Percentiles rank a stretch among this genome's conserved stretches.
phyloP scores from a whole-genome alignment of 2,888 invertebrate species.

The Pollenia angustigena region DNA sequence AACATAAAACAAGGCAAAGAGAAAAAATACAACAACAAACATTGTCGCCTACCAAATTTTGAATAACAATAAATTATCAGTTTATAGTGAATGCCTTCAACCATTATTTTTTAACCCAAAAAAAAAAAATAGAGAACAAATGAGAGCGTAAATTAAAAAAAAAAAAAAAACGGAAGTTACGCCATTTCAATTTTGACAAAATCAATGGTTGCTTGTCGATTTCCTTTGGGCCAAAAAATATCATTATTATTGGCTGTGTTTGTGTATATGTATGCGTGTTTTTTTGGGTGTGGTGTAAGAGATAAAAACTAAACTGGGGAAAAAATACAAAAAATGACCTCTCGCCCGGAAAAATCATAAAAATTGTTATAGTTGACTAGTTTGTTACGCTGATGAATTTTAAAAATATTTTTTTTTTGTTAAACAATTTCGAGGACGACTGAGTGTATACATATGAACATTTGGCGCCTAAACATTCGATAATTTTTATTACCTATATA shows the following conservation, averaged over 20 bases:
- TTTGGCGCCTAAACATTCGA: slow-evolving; percentile 67
- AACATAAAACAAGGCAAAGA: slow-evolving; percentile 23
- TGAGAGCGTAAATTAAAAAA: slow-evolving; percentile 30
- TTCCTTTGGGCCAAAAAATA: slow-evolving; percentile 65
- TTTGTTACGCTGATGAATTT: slow-evolving; percentile 70
- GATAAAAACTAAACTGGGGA: slow-evolving; percentile 6
- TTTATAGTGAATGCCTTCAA: slow-evolving; percentile 64
- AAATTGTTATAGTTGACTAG: slow-evolving; percentile 70
- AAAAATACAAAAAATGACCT: slow-evolving; percentile 51
- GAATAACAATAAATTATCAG: slow-evolving; percentile 73
- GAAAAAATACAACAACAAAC: slow-evolving; percentile 10
- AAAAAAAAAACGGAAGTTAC: slow-evolving; percentile 67
- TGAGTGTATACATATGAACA: slow-evolving; percentile 32
- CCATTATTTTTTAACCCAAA: slow-evolving; percentile 44
- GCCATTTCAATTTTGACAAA: slow-evolving; percentile 71
- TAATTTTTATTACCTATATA: slow-evolving; percentile 65
- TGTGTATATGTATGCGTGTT: neutral
- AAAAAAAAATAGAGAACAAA: slow-evolving; percentile 37
- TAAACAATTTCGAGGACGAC: slow-evolving; percentile 54
- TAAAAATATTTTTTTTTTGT: slow-evolving; percentile 36
- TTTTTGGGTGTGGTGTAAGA: slow-evolving; percentile 6
- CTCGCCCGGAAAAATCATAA: slow-evolving; percentile 68
- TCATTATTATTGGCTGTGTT: slow-evolving; percentile 43
- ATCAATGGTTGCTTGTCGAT: slow-evolving; percentile 72
- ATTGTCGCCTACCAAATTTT: slow-evolving; percentile 65